Evolutionary conservation across 2,797 vertebrate genomes (phyloP).

Genomic region (Threskiornis aethiopicus): DNA sequence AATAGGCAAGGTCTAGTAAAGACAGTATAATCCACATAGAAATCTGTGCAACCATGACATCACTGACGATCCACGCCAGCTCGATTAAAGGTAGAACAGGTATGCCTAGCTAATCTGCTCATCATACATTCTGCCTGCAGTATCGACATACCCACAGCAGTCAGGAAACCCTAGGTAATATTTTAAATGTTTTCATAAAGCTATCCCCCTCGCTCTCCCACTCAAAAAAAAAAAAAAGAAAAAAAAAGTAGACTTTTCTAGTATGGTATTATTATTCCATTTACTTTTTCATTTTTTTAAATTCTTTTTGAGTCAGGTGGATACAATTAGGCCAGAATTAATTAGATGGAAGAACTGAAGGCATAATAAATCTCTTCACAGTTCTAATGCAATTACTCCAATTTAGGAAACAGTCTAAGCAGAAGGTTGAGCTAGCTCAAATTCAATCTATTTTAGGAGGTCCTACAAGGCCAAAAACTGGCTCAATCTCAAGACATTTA

Average conservation of each 20-base stretch:
- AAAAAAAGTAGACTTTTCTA: background rate
- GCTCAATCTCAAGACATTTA: background rate
- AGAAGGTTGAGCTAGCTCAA: slow-evolving; percentile 13
- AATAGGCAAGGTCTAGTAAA: background rate
- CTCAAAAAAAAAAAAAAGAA: background rate
- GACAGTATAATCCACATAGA: background rate
- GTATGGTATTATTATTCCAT: background rate
- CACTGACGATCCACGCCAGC: background rate
- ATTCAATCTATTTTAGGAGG: background rate
- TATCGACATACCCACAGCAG: background rate
- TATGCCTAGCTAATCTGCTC: background rate
- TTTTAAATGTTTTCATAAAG: background rate
- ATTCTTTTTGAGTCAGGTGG: background rate
- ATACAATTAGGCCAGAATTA: background rate
- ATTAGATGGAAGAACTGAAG: background rate
- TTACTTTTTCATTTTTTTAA: background rate
- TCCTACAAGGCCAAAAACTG: background rate
- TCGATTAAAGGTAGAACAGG: background rate
- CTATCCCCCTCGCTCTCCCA: rapidly evolving
- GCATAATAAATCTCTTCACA: background rate
- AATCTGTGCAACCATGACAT: background rate
- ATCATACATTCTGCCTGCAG: background rate
- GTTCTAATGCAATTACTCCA: background rate
- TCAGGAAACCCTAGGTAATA: background rate
- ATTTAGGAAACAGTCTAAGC: background rate